A percentile compares a stretch with the other conserved stretches of the same genome.
phyloP scores from a whole-genome alignment of 2,888 invertebrate genomes.

The Drosophila mercatorum region DNA sequence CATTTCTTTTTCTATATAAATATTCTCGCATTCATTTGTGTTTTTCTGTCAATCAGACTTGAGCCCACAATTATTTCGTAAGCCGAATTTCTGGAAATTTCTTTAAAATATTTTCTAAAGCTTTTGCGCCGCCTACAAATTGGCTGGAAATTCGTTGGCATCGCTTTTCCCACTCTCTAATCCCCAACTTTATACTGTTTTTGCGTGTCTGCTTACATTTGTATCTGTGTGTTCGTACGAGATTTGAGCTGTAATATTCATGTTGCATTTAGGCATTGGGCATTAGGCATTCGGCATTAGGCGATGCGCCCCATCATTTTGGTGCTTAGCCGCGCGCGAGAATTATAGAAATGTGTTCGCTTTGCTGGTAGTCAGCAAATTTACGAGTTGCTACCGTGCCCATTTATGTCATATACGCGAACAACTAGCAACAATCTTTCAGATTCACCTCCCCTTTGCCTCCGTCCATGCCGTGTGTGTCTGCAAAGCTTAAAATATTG shows the following conservation, averaged over 20 bases:
- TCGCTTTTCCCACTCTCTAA: constrained; percentile 26
- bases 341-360: constrained; percentile 45
- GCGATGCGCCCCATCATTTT: constrained; percentile 49
- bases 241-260: constrained; percentile 27
- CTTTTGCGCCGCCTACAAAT: constrained; percentile 12
- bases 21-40: neutral
- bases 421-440: constrained; percentile 33
- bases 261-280: constrained; percentile 35
- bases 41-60: neutral
- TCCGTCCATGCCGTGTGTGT: neutral
- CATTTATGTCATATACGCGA: constrained; percentile 60
- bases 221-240: constrained; percentile 1
- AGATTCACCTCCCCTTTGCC: neutral
- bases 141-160: constrained; percentile 8
- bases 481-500: constrained; percentile 66
- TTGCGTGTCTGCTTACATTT: constrained; percentile 7
- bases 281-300: constrained; percentile 28
- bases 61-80: neutral
- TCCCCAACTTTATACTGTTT: constrained; percentile 25
- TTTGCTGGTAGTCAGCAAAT: constrained; percentile 55
- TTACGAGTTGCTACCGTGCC: constrained; percentile 74
- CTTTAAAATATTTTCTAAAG: neutral
- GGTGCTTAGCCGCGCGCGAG: constrained; percentile 47
- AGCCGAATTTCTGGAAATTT: neutral
- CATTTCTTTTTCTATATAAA: neutral